These are phyloP conservation scores for Nasonia longicornis DNA, from an alignment of 1,140 invertebrate species.

Conservation along the genomic window DNA sequence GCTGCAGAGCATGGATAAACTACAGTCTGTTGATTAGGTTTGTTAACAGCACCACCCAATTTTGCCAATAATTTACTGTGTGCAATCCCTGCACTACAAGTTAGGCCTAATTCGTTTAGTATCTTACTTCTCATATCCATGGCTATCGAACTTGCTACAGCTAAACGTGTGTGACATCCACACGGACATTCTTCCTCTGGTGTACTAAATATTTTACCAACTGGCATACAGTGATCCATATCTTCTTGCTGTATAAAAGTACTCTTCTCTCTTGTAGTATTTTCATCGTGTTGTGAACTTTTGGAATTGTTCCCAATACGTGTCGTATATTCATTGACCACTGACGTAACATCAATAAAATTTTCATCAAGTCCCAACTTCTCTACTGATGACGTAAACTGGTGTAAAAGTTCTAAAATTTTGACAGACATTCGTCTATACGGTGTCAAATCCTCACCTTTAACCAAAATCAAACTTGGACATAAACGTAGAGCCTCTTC, in stretches of 20 bases:
- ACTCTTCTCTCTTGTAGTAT: slow-evolving; percentile 19
- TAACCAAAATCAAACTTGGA: slow-evolving; percentile 77
- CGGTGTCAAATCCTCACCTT: slow-evolving; percentile 81
- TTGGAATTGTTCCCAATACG: slow-evolving; percentile 46
- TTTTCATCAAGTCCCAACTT: slow-evolving; percentile 86
- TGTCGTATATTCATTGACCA: slow-evolving; percentile 70
- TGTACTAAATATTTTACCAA: slow-evolving; percentile 72
- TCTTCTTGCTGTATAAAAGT: slow-evolving; percentile 27
- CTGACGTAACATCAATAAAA: slow-evolving; percentile 79
- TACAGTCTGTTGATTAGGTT: slow-evolving; percentile 85
- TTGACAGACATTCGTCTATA: slow-evolving; percentile 80
- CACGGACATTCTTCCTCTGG: slow-evolving; percentile 74
- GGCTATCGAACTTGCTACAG: slow-evolving; percentile 77
- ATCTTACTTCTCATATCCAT: slow-evolving; percentile 78
- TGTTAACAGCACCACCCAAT: slow-evolving; percentile 78
- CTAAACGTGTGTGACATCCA: slow-evolving; percentile 77
- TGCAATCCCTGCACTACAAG: slow-evolving; percentile 84
- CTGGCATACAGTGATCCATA: slow-evolving; percentile 53
- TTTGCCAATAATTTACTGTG: slow-evolving; percentile 89
- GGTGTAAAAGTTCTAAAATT: slow-evolving; percentile 76
- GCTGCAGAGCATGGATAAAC: slow-evolving; percentile 77
- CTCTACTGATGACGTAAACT: slow-evolving; percentile 78
- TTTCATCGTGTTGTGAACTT: slow-evolving; percentile 21
- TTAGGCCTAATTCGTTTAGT: slow-evolving; percentile 76
- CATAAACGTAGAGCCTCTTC: slow-evolving; percentile 77